These are phyloP conservation scores for Lymantria monacha DNA, from an alignment of 2,888 invertebrate species.

Conservation along the genomic window DNA sequence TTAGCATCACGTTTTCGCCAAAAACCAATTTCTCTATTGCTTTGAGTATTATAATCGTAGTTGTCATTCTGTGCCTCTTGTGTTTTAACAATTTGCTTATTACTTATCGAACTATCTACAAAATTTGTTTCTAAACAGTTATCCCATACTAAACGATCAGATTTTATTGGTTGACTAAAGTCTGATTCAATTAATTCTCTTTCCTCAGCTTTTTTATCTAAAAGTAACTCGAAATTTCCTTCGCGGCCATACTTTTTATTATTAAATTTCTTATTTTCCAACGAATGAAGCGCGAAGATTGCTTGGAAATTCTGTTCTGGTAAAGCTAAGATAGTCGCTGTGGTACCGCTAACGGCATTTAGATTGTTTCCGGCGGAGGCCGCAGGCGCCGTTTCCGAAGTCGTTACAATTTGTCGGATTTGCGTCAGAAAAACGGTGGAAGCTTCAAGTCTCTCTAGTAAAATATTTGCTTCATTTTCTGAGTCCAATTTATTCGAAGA, in stretches of 20 bases:
- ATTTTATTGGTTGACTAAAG: constrained; percentile 29
- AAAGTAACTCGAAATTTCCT: constrained; percentile 49
- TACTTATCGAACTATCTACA: constrained; percentile 40
- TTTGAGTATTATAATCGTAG: constrained; percentile 30
- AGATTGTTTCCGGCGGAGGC: constrained; percentile 72
- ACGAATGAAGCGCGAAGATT: constrained; percentile 62
- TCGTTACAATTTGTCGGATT: constrained; percentile 60
- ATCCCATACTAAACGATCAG: constrained; percentile 63
- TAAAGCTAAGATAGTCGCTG: constrained; percentile 38
- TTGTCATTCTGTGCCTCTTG: constrained; percentile 47
- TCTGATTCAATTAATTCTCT: constrained; percentile 15
- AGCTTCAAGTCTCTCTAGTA: constrained; percentile 28
- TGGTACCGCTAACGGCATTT: constrained; percentile 51
- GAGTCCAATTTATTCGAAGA: constrained; percentile 35
- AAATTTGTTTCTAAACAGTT: constrained; percentile 61
- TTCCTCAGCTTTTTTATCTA: constrained; percentile 29
- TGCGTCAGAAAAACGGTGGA: constrained; percentile 54
- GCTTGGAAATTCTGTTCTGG: constrained; percentile 64
- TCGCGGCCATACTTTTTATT: constrained; percentile 42
- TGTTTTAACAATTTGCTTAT: constrained; percentile 24
- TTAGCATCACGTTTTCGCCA: constrained; percentile 62
- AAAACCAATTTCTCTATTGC: constrained; percentile 34
- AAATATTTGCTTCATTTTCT: constrained; percentile 48
- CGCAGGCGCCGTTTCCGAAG: constrained; percentile 63
- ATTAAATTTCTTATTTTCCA: constrained; percentile 50